A percentile compares a stretch with the other conserved stretches of the same genome.
Conservation (phyloP, 2,113 vertebrate genomes). For the Benitochromis conjunctus region DNA sequence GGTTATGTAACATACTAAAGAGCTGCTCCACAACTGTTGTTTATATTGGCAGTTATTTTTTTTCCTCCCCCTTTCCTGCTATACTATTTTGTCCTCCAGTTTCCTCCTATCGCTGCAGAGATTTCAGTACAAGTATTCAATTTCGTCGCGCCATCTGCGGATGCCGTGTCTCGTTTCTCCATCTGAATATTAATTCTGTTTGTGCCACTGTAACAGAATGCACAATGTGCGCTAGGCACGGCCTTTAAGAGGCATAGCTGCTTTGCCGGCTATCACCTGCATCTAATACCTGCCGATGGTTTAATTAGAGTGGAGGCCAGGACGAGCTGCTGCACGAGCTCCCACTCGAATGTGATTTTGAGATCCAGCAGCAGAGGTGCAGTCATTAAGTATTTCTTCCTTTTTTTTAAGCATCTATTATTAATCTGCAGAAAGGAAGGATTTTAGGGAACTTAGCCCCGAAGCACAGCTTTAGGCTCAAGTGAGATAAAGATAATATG, state of each 20-base stretch:
- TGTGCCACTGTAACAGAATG: slow-evolving; percentile 8
- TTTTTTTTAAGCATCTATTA: slow-evolving; percentile 45
- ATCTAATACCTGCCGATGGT: slow-evolving; percentile 18
- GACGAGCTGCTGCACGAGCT: slow-evolving; percentile 16
- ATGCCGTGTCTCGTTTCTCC: not conserved
- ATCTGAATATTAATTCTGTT: slow-evolving; percentile 7
- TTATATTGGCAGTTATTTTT: not conserved
- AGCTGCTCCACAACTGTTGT: slow-evolving; percentile 1
- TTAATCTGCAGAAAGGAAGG: slow-evolving; percentile 43
- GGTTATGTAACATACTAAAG: not conserved
- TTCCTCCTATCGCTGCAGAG: not conserved
- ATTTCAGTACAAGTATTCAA: not conserved
- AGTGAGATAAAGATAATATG: slow-evolving; percentile 56
- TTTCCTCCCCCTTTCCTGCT: not conserved
- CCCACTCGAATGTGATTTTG: not conserved
- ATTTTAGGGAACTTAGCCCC: slow-evolving; percentile 49
- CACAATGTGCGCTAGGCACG: not conserved
- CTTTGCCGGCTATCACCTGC: slow-evolving; percentile 19
- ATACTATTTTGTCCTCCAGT: not conserved
- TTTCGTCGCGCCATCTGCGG: slow-evolving; percentile 22
- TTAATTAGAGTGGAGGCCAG: slow-evolving; percentile 36
- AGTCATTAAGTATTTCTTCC: slow-evolving; percentile 45
- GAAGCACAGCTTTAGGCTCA: slow-evolving; percentile 46
- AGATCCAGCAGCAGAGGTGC: not conserved
- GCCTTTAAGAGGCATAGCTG: not conserved